These are phyloP conservation scores for Sesamia nonagrioides DNA, from an alignment of 1,140 invertebrate genomes.

Conservation along the genomic window DNA sequence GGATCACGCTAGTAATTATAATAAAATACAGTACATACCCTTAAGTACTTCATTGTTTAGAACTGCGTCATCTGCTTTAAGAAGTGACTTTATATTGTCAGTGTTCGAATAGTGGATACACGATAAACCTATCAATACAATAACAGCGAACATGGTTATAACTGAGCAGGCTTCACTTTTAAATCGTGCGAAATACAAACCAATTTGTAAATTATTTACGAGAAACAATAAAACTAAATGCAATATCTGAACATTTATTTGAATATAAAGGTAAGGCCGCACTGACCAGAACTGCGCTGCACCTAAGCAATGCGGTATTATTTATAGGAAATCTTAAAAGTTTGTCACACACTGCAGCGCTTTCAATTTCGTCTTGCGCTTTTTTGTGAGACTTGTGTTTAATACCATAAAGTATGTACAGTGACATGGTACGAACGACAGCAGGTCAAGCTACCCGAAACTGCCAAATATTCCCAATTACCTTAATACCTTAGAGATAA, in stretches of 20 bases:
- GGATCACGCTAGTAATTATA: not conserved
- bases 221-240: constrained; percentile 7
- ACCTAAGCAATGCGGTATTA: too few species aligned
- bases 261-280: not conserved
- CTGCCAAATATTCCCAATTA: too few species aligned
- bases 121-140: not conserved
- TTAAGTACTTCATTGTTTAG: not conserved
- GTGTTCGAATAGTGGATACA: not conserved
- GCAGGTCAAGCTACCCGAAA: too few species aligned
- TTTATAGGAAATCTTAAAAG: too few species aligned
- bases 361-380: too few species aligned
- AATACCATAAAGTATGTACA: too few species aligned
- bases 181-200: not conserved
- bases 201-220: not conserved
- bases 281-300: not conserved
- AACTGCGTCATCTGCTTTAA: not conserved
- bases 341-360: too few species aligned
- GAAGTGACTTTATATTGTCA: not conserved
- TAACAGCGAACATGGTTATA: not conserved
- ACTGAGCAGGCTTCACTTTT: not conserved
- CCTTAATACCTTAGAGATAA: too few species aligned
- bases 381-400: too few species aligned
- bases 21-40: not conserved
- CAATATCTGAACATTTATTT: constrained; percentile 26
- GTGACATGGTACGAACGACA: too few species aligned